Conservation (phyloP, 2,888 invertebrate species). For the Amphipyra berbera region DNA sequence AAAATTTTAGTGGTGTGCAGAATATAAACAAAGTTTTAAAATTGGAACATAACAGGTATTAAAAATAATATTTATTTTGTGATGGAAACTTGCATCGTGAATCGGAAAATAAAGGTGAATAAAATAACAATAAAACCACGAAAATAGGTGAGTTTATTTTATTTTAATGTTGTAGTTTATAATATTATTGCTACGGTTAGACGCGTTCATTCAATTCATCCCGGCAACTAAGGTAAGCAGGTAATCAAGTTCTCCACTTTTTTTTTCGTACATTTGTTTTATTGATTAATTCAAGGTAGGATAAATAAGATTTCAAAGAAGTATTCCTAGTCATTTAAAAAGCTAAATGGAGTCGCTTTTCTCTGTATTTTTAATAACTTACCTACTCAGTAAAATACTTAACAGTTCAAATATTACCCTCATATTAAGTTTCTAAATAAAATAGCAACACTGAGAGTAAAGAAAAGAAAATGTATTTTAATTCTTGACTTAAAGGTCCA, state of each 20-base stretch:
- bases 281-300: no score
- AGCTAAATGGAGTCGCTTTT: no score
- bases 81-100: constrained; percentile 54
- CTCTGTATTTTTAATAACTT: no score
- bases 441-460: no score
- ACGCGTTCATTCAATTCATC: constrained; percentile 22
- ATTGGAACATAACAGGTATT: constrained; percentile 30
- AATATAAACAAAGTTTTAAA: constrained; percentile 48
- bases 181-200: constrained; percentile 1
- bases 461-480: no score
- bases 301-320: not conserved
- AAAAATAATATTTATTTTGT: constrained; percentile 47
- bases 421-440: no score
- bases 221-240: constrained; percentile 9
- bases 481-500: no score
- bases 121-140: constrained; percentile 47
- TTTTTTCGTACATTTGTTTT: no score
- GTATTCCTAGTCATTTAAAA: not conserved
- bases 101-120: constrained; percentile 37
- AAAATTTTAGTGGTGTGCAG: constrained; percentile 48
- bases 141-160: constrained; percentile 52
- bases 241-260: not conserved
- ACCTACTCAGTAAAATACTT: no score
- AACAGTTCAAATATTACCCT: no score
- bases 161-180: constrained; percentile 14